Conservation (phyloP, 2,113 vertebrate species). For the Procavia capensis region DNA sequence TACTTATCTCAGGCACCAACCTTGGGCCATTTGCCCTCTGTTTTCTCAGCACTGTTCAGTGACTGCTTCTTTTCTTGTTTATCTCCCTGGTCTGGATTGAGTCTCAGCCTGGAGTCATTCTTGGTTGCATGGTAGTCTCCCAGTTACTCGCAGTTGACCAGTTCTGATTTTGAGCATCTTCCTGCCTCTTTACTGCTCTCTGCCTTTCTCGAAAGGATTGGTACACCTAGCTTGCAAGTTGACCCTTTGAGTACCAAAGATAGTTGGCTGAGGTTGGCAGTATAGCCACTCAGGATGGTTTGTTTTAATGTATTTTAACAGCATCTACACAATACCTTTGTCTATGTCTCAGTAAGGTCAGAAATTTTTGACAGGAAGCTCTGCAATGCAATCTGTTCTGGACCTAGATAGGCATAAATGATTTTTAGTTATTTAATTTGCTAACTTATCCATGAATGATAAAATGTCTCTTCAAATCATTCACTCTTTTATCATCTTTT, state of each 20-base stretch:
- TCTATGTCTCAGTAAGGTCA: background rate
- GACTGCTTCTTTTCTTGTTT: background rate
- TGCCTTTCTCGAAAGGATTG: background rate
- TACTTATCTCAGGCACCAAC: background rate
- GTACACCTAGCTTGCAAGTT: background rate
- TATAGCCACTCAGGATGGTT: background rate
- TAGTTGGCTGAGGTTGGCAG: background rate
- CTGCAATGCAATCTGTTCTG: background rate
- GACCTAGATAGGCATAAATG: slow-evolving; percentile 10
- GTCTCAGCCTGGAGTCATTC: background rate
- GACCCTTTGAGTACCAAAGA: background rate
- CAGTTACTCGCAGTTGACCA: background rate
- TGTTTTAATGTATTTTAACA: slow-evolving; percentile 36
- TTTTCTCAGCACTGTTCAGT: background rate
- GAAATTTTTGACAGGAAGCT: background rate
- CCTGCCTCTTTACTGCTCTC: background rate
- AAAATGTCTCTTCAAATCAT: background rate
- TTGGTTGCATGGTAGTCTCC: background rate
- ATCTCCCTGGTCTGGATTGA: background rate
- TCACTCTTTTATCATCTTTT: background rate
- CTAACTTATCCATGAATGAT: background rate
- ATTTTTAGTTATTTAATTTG: slow-evolving; percentile 11
- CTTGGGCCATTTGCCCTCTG: background rate
- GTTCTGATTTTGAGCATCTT: background rate
- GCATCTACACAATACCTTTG: slow-evolving; percentile 14